A percentile compares a stretch with the other conserved stretches of the same genome.
phyloP scores from a whole-genome alignment of 2,797 vertebrate genomes.

The Protosalanx chinensis region DNA sequence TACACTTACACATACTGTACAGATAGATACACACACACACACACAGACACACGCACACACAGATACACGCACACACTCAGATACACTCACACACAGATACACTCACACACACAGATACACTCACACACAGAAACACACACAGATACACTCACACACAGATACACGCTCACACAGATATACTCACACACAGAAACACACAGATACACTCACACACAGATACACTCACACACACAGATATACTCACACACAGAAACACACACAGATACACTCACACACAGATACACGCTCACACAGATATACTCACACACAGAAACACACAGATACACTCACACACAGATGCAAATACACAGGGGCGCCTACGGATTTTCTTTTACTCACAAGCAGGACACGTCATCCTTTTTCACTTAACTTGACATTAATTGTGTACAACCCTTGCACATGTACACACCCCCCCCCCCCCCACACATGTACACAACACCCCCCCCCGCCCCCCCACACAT shows the following conservation, averaged over 20 bases:
- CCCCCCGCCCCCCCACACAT: slow-evolving; percentile 28
- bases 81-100: no score
- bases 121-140: background rate
- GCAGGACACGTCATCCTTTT: slow-evolving; percentile 20
- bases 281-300: background rate
- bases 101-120: background rate
- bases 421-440: background rate
- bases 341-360: background rate
- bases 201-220: no score
- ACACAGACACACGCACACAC: background rate
- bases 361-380: background rate
- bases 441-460: background rate
- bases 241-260: no score
- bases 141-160: background rate
- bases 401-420: slow-evolving; percentile 10
- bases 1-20: no score
- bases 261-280: background rate
- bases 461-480: slow-evolving; percentile 31
- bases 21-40: no score
- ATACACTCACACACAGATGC: background rate
- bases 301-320: background rate
- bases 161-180: slow-evolving; percentile 13
- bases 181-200: no score
- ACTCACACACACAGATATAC: no score
- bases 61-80: no score